Conservation (phyloP, 2,113 vertebrate species). For the Brienomyrus longianalis region DNA sequence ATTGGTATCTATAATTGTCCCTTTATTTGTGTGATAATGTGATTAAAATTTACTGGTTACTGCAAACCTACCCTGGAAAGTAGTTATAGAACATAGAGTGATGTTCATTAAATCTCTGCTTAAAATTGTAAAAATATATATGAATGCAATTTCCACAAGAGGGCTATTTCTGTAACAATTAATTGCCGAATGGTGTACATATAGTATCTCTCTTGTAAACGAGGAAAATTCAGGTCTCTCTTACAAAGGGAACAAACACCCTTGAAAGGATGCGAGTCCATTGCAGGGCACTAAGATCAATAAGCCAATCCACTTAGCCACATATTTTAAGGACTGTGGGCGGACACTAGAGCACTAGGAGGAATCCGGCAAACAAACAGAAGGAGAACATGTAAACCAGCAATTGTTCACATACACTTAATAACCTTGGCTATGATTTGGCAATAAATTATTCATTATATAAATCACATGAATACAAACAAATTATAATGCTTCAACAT, state of each 20-base stretch:
- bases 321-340: background rate
- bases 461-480: background rate
- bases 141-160: background rate
- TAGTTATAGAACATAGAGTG: background rate
- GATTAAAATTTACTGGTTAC: background rate
- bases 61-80: background rate
- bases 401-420: background rate
- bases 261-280: background rate
- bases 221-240: background rate
- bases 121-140: background rate
- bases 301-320: background rate
- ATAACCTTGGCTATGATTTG: background rate
- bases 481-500: background rate
- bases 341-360: background rate
- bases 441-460: slow-evolving; percentile 1
- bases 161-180: background rate
- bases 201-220: background rate
- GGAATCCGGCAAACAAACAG: background rate
- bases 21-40: background rate
- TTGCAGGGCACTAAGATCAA: background rate
- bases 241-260: background rate
- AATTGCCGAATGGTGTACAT: background rate
- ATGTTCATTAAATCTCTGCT: background rate
- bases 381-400: background rate
- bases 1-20: background rate